Percentiles rank a stretch among this genome's conserved stretches.
Evolutionary conservation across 1,140 invertebrate genomes (phyloP).

Genomic region (Leptopilina clavipes): DNA sequence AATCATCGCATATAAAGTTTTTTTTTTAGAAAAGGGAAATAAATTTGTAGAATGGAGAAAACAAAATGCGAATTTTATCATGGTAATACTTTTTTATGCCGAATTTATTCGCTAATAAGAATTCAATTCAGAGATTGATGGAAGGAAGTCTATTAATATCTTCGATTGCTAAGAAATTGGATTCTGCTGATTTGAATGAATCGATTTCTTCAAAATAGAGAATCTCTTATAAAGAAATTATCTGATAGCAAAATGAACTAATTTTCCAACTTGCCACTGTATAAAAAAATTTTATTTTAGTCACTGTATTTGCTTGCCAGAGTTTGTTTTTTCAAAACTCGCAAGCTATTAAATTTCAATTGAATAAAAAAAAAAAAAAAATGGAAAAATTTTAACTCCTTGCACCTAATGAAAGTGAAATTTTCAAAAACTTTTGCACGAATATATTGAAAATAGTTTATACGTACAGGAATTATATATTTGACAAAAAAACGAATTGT

Average conservation of each 20-base stretch:
- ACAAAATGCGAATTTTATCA: conserved; percentile 1
- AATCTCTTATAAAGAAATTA: neutral
- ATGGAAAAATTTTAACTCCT: no score
- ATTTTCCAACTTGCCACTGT: neutral
- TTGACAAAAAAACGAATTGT: neutral
- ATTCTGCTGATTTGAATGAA: conserved; percentile 20
- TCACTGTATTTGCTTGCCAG: no score
- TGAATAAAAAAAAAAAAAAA: no score
- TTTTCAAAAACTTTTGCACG: neutral
- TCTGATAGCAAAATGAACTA: neutral
- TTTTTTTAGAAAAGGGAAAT: no score
- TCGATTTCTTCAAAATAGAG: conserved; percentile 21
- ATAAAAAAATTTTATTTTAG: no score
- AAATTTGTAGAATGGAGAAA: neutral
- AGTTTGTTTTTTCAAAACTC: no score
- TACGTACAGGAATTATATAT: neutral
- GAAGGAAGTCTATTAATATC: conserved; percentile 22
- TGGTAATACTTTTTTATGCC: conserved; percentile 4
- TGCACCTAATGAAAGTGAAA: neutral
- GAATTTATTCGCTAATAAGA: conserved; percentile 24
- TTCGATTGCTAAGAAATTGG: neutral
- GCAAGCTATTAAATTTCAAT: no score
- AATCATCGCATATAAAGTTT: no score
- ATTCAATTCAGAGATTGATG: conserved; percentile 16
- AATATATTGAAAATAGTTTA: conserved; percentile 1